A percentile compares a stretch with the other conserved stretches of the same genome.
These are phyloP conservation scores for Helarctos malayanus DNA, from an alignment of 2,797 vertebrate species.

Conservation along the genomic window DNA sequence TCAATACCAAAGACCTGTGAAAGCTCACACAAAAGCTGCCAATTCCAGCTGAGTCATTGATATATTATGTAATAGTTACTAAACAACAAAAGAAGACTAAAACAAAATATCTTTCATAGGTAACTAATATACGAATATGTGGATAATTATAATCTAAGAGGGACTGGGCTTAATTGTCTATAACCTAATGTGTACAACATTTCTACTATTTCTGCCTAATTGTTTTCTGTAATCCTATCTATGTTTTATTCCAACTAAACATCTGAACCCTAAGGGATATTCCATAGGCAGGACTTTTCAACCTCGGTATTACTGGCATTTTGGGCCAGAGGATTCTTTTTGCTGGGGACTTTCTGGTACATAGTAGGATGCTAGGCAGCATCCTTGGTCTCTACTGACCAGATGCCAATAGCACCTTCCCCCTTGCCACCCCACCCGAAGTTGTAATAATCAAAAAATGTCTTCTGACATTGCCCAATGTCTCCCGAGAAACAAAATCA, in stretches of 20 bases:
- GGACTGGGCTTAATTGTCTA: not conserved
- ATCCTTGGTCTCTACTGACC: not conserved
- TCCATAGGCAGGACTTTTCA: not conserved
- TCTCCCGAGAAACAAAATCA: not conserved
- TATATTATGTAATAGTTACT: not conserved
- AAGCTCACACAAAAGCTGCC: not conserved
- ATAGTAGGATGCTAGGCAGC: not conserved
- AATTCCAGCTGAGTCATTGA: not conserved
- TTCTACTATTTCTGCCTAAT: not conserved
- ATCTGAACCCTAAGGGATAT: not conserved
- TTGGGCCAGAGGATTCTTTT: not conserved
- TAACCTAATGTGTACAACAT: not conserved
- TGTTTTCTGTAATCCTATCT: not conserved
- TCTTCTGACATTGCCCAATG: not conserved
- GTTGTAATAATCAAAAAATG: not conserved
- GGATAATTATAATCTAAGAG: not conserved
- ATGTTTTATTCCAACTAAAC: not conserved
- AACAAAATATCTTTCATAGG: not conserved
- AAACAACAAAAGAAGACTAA: not conserved
- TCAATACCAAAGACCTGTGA: not conserved
- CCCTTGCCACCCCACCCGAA: fast-evolving
- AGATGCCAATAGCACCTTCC: not conserved
- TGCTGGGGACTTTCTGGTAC: not conserved
- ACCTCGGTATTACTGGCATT: not conserved
- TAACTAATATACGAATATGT: not conserved